Conservation (phyloP, 2,888 invertebrate species). For the Dusona sp. region DNA sequence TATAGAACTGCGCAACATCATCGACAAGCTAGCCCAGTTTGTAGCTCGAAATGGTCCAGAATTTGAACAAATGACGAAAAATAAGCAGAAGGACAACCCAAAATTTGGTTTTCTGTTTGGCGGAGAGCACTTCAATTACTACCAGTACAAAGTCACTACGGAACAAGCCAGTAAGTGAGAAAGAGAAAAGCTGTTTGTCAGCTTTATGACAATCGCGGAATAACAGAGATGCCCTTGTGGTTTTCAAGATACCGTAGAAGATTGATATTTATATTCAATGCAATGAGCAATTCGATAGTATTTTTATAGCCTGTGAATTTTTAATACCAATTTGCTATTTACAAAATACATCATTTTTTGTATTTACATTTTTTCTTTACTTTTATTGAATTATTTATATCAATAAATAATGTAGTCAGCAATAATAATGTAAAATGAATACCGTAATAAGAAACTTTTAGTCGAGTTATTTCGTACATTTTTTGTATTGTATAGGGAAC, state of each 20-base stretch:
- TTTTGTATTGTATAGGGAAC: not conserved
- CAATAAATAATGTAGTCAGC: not conserved
- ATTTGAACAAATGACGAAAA: constrained; percentile 99
- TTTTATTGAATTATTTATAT: not conserved
- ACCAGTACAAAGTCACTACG: constrained; percentile 97
- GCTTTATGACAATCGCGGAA: constrained; percentile 68
- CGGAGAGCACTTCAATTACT: constrained; percentile 97
- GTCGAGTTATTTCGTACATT: not conserved
- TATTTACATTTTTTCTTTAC: not conserved
- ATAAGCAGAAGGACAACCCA: constrained; percentile 98
- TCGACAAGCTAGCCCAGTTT: constrained; percentile 99
- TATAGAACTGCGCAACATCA: constrained; percentile 97
- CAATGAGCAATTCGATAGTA: not conserved
- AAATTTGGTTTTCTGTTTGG: constrained; percentile 99
- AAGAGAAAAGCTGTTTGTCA: constrained; percentile 75
- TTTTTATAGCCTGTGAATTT: not conserved
- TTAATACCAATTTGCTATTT: not conserved
- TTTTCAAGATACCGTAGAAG: not conserved
- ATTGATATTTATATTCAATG: not conserved
- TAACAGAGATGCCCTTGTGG: constrained; percentile 58
- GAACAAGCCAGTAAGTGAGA: constrained; percentile 95
- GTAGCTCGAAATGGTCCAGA: constrained; percentile 99
- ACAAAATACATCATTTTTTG: not conserved
- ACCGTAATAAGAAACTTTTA: not conserved
- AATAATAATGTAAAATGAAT: not conserved